These are phyloP conservation scores for Scelioninae gen. 1 DNA, from an alignment of 2,888 invertebrate species.

Conservation along the genomic window DNA sequence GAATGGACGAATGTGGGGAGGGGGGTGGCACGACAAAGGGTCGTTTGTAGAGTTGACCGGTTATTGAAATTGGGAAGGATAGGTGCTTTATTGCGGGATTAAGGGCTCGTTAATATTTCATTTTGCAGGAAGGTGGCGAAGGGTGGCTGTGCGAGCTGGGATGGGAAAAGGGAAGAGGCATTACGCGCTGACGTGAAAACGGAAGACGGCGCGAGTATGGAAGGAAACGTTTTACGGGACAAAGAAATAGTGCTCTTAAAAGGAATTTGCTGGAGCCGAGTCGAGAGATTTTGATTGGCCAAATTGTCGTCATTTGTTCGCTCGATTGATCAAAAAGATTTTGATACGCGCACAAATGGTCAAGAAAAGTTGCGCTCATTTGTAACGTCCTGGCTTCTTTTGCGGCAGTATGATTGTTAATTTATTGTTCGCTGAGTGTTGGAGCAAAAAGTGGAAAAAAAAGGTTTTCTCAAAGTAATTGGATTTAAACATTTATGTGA, in stretches of 20 bases:
- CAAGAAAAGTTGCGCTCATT: constrained; percentile 63
- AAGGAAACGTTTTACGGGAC: constrained; percentile 65
- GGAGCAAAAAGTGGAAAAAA: background rate
- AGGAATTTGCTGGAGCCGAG: constrained; percentile 54
- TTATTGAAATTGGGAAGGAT: constrained; percentile 62
- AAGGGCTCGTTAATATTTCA: constrained; percentile 65
- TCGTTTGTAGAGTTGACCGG: constrained; percentile 65
- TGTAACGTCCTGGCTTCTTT: constrained; percentile 26
- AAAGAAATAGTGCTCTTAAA: constrained; percentile 59
- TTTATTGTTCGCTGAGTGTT: constrained; percentile 13
- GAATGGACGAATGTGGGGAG: constrained; percentile 29
- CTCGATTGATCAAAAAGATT: constrained; percentile 68
- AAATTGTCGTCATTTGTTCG: constrained; percentile 68
- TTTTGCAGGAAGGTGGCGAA: constrained; percentile 58
- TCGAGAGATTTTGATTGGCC: constrained; percentile 66
- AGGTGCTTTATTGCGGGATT: constrained; percentile 65
- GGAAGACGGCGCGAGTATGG: constrained; percentile 56
- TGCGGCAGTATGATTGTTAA: constrained; percentile 38
- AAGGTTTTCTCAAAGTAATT: background rate
- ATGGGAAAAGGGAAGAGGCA: constrained; percentile 37
- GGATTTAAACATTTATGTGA: too few relatives aligned
- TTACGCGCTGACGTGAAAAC: constrained; percentile 59
- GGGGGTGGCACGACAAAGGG: constrained; percentile 47
- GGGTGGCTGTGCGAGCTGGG: constrained; percentile 12
- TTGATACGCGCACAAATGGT: constrained; percentile 65